Percentiles rank a stretch among this genome's conserved stretches.
phyloP scores from a whole-genome alignment of 2,113 vertebrate species.

The Psittacus erithacus region DNA sequence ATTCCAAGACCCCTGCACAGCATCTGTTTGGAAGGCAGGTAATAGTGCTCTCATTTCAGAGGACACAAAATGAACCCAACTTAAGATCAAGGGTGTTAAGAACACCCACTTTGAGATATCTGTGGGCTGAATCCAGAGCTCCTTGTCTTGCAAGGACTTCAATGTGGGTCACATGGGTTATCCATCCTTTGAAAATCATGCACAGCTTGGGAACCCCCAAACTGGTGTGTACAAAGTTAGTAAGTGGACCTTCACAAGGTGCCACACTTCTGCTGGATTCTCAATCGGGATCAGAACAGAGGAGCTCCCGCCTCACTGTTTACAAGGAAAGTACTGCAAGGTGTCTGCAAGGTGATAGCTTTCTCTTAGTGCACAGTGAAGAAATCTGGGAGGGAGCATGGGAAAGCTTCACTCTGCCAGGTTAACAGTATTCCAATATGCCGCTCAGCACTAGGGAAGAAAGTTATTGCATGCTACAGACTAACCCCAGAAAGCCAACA shows the following conservation, averaged over 20 bases:
- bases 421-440: background rate
- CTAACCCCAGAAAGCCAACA: background rate
- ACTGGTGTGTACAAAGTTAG: background rate
- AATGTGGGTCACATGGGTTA: background rate
- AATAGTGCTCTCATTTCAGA: background rate
- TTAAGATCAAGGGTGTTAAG: background rate
- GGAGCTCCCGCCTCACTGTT: background rate
- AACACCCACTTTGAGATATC: constrained; percentile 7
- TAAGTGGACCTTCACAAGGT: background rate
- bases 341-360: background rate
- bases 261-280: background rate
- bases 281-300: background rate
- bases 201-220: background rate
- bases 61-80: background rate
- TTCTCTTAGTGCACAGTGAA: background rate
- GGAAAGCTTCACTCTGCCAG: background rate
- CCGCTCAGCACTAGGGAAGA: background rate
- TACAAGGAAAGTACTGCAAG: background rate
- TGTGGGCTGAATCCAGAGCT: background rate
- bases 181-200: background rate
- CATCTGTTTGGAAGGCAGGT: constrained; percentile 25
- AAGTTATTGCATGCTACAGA: background rate
- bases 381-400: background rate
- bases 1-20: constrained; percentile 12
- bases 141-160: background rate